phyloP scores from a whole-genome alignment of 1,140 invertebrate species.

The Cecropterus lyciades region DNA sequence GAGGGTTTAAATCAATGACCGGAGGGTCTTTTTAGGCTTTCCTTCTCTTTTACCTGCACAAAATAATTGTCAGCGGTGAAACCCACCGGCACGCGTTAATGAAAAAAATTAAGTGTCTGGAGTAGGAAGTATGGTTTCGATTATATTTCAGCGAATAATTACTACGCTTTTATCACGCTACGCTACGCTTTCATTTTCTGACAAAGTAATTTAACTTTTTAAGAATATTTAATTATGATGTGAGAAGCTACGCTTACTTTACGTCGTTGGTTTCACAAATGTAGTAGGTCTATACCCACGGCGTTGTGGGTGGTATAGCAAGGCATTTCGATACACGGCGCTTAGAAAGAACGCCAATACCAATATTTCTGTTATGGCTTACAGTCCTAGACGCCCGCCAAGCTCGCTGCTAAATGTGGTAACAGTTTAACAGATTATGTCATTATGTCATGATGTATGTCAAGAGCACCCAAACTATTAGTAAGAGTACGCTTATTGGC shows the following conservation, averaged over 20 bases:
- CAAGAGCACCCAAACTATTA: too few species aligned
- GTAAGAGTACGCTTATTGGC: too few species aligned
- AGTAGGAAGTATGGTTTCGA: not conserved
- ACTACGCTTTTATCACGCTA: too few species aligned
- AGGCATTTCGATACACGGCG: conserved; percentile 93
- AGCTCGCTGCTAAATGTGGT: conserved; percentile 87
- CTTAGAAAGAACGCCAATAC: conserved; percentile 94
- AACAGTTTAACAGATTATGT: too few species aligned
- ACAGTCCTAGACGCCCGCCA: conserved; percentile 92
- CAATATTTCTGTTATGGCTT: conserved; percentile 92
- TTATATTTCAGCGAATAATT: not conserved
- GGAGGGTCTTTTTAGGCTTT: conserved; percentile 87
- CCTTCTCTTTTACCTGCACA: conserved; percentile 89
- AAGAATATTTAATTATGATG: not conserved
- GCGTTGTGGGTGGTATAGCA: conserved; percentile 94
- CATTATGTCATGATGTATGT: too few species aligned
- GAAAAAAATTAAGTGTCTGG: conserved; percentile 1
- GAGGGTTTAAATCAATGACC: conserved; percentile 92
- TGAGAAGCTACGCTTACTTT: conserved; percentile 82
- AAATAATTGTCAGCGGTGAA: conserved; percentile 38
- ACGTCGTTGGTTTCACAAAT: conserved; percentile 94
- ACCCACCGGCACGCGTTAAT: too few species aligned
- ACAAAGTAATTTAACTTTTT: not conserved
- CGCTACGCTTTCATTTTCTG: not conserved
- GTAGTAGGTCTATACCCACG: conserved; percentile 94